Evolutionary conservation across 2,888 invertebrate species (phyloP).

Genomic region (Helobdella robusta): DNA sequence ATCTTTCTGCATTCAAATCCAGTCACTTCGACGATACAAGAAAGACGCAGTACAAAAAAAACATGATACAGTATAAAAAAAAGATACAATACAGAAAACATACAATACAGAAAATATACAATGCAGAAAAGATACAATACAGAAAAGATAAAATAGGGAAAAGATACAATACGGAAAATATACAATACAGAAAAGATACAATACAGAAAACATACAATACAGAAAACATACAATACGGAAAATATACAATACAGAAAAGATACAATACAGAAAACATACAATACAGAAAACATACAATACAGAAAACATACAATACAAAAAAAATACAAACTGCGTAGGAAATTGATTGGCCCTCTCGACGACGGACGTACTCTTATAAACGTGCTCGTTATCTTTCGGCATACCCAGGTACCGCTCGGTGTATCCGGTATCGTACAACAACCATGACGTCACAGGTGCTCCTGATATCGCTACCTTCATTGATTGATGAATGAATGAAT

Average conservation of each 20-base stretch:
- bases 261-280: too few species aligned
- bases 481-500: not conserved
- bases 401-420: constrained; percentile 93
- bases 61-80: not conserved
- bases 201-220: too few species aligned
- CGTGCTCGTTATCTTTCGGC: constrained; percentile 65
- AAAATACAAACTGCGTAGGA: constrained; percentile 69
- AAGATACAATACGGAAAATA: not conserved
- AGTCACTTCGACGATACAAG: too few species aligned
- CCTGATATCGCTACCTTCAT: constrained; percentile 80
- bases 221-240: too few species aligned
- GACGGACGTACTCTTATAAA: constrained; percentile 72
- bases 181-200: too few species aligned
- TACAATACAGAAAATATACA: too few species aligned
- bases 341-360: constrained; percentile 73
- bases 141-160: not conserved
- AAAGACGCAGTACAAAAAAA: not conserved
- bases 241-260: too few species aligned
- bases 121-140: too few species aligned
- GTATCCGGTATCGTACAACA: constrained; percentile 93
- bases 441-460: constrained; percentile 94
- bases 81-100: too few species aligned
- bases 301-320: not conserved
- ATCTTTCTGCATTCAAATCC: too few species aligned
- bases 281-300: too few species aligned